Evolutionary conservation across 2,113 vertebrate species (phyloP), one percentile per base, ranked within the genome.

Genomic region (Hyla sarda): DNA sequence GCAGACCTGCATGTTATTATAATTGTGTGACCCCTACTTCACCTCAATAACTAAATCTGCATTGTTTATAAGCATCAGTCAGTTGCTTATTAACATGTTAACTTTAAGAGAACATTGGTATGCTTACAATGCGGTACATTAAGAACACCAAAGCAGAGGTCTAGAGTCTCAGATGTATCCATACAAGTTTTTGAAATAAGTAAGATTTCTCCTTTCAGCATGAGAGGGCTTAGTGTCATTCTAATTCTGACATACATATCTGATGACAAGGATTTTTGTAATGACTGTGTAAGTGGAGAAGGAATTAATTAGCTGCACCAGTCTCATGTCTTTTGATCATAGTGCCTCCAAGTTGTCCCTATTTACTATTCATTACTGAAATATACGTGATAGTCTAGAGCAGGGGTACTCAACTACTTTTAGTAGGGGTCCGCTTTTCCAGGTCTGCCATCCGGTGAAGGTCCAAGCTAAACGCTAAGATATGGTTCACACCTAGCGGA

Each of bases 231-330:
- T 14, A 23, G 74, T 52, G 74, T 54, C 74, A 52, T 6, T 30
- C 73, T 77, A 77, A 77, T 32, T 16, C 32, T 60, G 54, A 37
- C 32, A 25, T 17, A 12, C 1, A 10, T 52, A 16, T 81, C 34
- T 62, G 21, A 47, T 65, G 37, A 45, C 58, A 1, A 19, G 58
- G 34, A 45, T 60, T 28, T 48, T 45, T 41, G 23, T 41, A 21
- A 69, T 23, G 52, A 37, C 13, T 12, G 58, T 62, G 78, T 81
- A 81, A 81, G 37, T 5, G 32, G 56, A 81, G 56, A 81, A 34
- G 56, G 56, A 16, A 45, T 58, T 81, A 81, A 81, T 81, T 81
- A 81, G 37, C 56, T 10, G 21, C 10, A 23, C 32, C 10, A 37
- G 54, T 17, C n/a, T 12, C 58, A 65, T 50, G 17, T 37, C 52